Evolutionary conservation across 1,140 invertebrate genomes (phyloP).

Genomic region (Anagrus nilaparvatae): DNA sequence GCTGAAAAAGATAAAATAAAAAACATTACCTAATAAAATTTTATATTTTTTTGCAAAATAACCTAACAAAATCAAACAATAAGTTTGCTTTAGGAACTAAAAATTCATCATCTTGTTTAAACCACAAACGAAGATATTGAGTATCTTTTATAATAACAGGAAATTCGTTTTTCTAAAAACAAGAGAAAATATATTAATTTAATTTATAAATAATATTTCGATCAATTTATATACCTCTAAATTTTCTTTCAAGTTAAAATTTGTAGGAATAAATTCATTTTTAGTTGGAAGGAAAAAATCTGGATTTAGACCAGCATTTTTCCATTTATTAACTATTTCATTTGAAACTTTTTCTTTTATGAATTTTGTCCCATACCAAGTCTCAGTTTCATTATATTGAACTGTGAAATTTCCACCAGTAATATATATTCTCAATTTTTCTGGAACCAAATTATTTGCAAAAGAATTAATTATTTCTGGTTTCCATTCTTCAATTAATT

Average conservation of each 20-base stretch:
- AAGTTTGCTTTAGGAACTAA: no score
- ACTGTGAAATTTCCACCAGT: constrained; percentile 61
- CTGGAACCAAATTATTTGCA: constrained; percentile 61
- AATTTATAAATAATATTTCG: no score
- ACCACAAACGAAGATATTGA: no score
- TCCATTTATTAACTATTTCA: constrained; percentile 60
- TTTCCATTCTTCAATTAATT: constrained; percentile 70
- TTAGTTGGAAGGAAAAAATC: constrained; percentile 66
- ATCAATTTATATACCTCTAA: constrained; percentile 20
- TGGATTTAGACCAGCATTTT: constrained; percentile 47
- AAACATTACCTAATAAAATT: no score
- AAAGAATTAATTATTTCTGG: constrained; percentile 74
- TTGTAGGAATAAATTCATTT: constrained; percentile 87
- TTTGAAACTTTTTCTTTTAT: constrained; percentile 57
- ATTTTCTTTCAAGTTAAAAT: constrained; percentile 63
- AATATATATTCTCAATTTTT: constrained; percentile 68
- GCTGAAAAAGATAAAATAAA: no score
- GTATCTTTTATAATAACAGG: no score
- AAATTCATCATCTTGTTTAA: no score
- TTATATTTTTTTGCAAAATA: no score
- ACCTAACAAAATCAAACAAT: no score
- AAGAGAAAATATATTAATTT: no score
- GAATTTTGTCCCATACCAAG: constrained; percentile 91
- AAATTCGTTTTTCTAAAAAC: no score
- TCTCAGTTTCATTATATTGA: constrained; percentile 56